phyloP scores from a whole-genome alignment of 2,113 vertebrate genomes.

The Varanus salvator region DNA sequence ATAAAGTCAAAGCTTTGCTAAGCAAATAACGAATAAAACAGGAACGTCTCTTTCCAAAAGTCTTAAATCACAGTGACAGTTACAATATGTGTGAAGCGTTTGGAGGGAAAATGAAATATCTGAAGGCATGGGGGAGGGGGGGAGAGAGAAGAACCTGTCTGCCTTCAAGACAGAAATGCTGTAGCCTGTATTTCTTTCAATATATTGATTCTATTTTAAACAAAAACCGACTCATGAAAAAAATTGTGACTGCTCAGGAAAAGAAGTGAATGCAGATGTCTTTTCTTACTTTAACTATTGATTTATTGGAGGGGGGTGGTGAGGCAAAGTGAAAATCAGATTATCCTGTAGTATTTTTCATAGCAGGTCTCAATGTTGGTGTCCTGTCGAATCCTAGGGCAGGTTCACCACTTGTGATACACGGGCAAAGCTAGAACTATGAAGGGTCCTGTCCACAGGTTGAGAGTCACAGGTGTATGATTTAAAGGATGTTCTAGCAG shows the following conservation, averaged over 20 bases:
- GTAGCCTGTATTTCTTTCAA: constrained; percentile 38
- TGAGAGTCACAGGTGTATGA: not conserved
- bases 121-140: not conserved
- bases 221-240: constrained; percentile 20
- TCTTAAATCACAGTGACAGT: constrained; percentile 66
- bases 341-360: not conserved
- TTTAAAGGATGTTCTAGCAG: not conserved
- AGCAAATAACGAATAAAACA: constrained; percentile 72
- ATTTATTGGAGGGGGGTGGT: not conserved
- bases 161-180: constrained; percentile 40
- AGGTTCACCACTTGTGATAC: not conserved
- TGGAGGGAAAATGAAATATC: not conserved
- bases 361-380: not conserved
- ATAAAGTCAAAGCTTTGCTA: constrained; percentile 70
- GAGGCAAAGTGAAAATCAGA: not conserved
- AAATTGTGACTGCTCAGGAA: constrained; percentile 31
- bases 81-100: constrained; percentile 27
- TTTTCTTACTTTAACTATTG: constrained; percentile 43
- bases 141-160: constrained; percentile 56
- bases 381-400: not conserved
- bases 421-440: not conserved
- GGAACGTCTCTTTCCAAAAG: constrained; percentile 57
- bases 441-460: too few species aligned
- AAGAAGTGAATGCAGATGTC: constrained; percentile 3
- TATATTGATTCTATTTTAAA: constrained; percentile 38